phyloP scores from a whole-genome alignment of 2,888 invertebrate species.

The Dascillus cervinus region DNA sequence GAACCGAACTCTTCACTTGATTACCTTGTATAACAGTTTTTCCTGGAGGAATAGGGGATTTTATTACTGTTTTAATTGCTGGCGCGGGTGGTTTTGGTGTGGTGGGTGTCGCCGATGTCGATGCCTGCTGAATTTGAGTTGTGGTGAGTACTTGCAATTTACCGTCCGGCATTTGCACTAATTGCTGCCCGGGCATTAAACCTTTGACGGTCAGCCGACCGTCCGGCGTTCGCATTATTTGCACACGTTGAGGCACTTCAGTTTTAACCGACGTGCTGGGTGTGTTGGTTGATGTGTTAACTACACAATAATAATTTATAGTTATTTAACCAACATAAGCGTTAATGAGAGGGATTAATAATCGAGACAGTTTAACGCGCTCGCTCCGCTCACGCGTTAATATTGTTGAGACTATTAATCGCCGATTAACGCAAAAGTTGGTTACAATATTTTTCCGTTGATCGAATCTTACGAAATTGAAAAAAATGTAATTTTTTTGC shows the following conservation, averaged over 20 bases:
- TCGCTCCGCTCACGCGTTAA: no score
- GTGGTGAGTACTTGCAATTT: constrained; percentile 78
- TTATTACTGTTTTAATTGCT: constrained; percentile 25
- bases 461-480: no score
- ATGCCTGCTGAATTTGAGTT: constrained; percentile 46
- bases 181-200: constrained; percentile 83
- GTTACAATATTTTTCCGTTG: no score
- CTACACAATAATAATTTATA: constrained; percentile 9
- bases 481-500: no score
- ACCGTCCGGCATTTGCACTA: constrained; percentile 90
- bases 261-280: constrained; percentile 19
- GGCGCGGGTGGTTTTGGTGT: constrained; percentile 29
- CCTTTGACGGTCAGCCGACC: constrained; percentile 90
- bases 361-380: no score
- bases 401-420: no score
- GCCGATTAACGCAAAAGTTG: no score
- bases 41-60: constrained; percentile 29
- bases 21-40: constrained; percentile 28
- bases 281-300: constrained; percentile 28
- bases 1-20: constrained; percentile 22
- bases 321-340: no score
- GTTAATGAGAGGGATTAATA: no score
- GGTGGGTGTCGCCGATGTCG: constrained; percentile 39
- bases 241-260: constrained; percentile 65
- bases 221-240: constrained; percentile 83